phyloP scores from a whole-genome alignment of 2,797 vertebrate genomes.

The Channallabes apus region DNA sequence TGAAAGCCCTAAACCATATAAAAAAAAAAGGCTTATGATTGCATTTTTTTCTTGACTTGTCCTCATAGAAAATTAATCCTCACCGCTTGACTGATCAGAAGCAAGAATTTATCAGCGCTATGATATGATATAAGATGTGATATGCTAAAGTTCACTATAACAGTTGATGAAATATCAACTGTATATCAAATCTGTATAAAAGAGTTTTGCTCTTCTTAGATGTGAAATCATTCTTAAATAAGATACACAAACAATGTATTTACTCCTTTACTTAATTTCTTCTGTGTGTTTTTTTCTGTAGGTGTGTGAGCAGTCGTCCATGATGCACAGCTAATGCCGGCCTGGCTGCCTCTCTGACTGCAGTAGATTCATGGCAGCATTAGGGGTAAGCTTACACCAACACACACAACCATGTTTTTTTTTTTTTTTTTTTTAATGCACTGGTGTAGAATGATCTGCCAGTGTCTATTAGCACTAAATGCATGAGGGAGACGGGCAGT shows the following conservation, averaged over 20 bases:
- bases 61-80: not conserved
- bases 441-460: not conserved
- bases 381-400: conserved; percentile 70
- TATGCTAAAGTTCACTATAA: not conserved
- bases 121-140: not conserved
- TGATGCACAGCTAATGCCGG: conserved; percentile 77
- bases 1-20: not conserved
- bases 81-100: not conserved
- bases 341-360: conserved; percentile 70
- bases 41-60: no score
- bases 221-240: not conserved
- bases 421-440: not conserved
- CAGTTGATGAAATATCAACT: not conserved
- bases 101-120: not conserved
- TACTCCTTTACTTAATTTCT: not conserved
- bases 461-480: not conserved
- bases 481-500: not conserved
- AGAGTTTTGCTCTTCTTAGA: not conserved
- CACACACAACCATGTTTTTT: not conserved
- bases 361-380: conserved; percentile 79
- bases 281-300: conserved; percentile 49
- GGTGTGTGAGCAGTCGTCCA: conserved; percentile 72
- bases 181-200: not conserved
- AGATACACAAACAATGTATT: no score
- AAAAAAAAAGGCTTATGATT: no score